Conservation (phyloP, 2,888 invertebrate species). For the Phengaris arion region DNA sequence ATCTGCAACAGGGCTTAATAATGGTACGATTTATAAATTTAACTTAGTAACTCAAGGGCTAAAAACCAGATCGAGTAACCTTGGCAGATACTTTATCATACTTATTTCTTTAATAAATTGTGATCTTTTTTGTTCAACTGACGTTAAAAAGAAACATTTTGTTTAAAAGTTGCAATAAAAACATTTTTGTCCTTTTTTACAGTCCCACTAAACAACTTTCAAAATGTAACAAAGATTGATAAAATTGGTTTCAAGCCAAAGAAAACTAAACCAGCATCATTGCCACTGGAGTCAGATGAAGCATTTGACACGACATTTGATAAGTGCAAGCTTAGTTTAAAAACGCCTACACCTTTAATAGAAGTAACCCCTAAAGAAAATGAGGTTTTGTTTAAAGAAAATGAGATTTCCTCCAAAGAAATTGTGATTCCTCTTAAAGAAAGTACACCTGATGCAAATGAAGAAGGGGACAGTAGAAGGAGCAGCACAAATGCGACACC, state of each 20-base stretch:
- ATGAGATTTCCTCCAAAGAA: constrained; percentile 43
- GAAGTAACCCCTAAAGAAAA: constrained; percentile 43
- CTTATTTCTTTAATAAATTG: neutral
- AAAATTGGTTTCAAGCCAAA: constrained; percentile 51
- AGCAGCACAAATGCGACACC: constrained; percentile 49
- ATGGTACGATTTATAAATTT: constrained; percentile 48
- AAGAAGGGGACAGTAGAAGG: constrained; percentile 41
- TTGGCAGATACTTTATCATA: neutral
- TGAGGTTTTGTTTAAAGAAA: constrained; percentile 42
- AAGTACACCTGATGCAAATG: constrained; percentile 32
- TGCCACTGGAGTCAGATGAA: constrained; percentile 57
- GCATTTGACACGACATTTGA: constrained; percentile 61
- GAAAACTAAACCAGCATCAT: constrained; percentile 45
- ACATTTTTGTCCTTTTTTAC: constrained; percentile 33
- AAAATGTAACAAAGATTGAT: constrained; percentile 49
- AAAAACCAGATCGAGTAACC: too few species aligned
- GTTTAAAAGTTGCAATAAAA: too few species aligned
- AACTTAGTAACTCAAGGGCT: constrained; percentile 5
- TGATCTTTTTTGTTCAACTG: too few species aligned
- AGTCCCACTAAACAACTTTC: constrained; percentile 44
- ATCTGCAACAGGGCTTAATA: constrained; percentile 58
- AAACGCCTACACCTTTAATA: constrained; percentile 45
- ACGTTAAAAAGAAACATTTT: too few species aligned
- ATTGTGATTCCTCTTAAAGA: constrained; percentile 36
- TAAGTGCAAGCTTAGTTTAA: constrained; percentile 67